Evolutionary conservation across 23 tunicate species (phyloP), one percentile per base, ranked within the genome.

Genomic region (Halocynthia aurantium): DNA sequence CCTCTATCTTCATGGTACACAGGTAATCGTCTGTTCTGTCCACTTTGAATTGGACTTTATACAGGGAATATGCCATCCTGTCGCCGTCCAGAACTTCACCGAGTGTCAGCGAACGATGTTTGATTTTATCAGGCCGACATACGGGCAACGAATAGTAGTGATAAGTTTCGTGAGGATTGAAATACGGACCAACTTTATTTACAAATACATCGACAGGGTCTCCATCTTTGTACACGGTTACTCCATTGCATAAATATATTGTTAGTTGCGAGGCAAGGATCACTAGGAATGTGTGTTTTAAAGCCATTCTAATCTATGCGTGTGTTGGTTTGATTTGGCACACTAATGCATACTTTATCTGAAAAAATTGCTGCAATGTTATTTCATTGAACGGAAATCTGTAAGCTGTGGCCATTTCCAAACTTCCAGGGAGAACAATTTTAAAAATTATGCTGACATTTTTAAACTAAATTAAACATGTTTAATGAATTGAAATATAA

Each of bases 121-220:
- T 74, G 62, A 93, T 93, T 81, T 87, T 71, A 0, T 87, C 83
- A 7, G 98, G 98, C 22, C 94, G 80, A 76, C 98, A 93, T 11
- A 93, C 98, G 0, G 98, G 98, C 65, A 93, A 55, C 7, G 98
- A 93, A 67, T 87, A 93, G 55, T 93, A 93, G 76, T 93, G 98
- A 67, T 93, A 93, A 6, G 98, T 93, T 53, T 93, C 98, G 81
- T 93, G 98, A n/a, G 98, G 98, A 62, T 93, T 93, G 75, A 93
- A 93, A 55, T 87, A 93, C 6, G 98, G 98, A 51, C 98, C 98
- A 62, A 93, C 98, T 93, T 93, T 93, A 64, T 93, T 93, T n/a
- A 93, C 94, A 76, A 82, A 93, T 20, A 93, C 69, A 20, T 87
- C 93, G 11, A 93, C 98, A 64, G 72, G 70, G 40, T 93, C 98